Conservation (phyloP, 2,113 vertebrate species). For the Silurus asotus region DNA sequence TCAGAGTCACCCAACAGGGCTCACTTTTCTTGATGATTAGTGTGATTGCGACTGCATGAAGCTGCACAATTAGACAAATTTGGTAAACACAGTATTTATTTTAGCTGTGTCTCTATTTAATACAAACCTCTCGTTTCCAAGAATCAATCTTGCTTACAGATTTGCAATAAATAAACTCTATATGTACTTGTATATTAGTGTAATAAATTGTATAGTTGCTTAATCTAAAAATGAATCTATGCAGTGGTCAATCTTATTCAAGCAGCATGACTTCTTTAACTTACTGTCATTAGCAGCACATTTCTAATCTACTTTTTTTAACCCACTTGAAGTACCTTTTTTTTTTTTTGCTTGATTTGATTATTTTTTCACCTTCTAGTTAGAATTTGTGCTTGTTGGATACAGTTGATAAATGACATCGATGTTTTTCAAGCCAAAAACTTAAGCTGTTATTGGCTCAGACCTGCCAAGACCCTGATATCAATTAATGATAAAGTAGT, state of each 20-base stretch:
- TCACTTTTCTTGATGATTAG: conserved; percentile 3
- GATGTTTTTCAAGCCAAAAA: not conserved
- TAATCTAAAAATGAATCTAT: no score
- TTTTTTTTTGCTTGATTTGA: not conserved
- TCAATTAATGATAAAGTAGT: not conserved
- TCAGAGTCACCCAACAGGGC: not conserved
- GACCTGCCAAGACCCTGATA: not conserved
- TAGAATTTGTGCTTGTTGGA: not conserved
- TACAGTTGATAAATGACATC: not conserved
- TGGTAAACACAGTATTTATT: not conserved
- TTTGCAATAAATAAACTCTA: not conserved
- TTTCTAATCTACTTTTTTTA: not conserved
- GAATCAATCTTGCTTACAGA: not conserved
- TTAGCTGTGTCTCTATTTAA: not conserved
- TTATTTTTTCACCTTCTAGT: not conserved
- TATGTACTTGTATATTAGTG: no score
- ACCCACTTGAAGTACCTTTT: not conserved
- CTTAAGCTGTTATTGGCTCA: not conserved
- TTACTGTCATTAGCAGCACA: no score
- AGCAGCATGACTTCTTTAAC: no score
- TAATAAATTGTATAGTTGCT: no score
- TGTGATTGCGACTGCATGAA: conserved; percentile 1
- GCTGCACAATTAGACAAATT: not conserved
- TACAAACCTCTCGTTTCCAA: no score
- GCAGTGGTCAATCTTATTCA: no score